These are phyloP conservation scores for Mimas tiliae DNA, from an alignment of 2,888 invertebrate species.

Conservation along the genomic window DNA sequence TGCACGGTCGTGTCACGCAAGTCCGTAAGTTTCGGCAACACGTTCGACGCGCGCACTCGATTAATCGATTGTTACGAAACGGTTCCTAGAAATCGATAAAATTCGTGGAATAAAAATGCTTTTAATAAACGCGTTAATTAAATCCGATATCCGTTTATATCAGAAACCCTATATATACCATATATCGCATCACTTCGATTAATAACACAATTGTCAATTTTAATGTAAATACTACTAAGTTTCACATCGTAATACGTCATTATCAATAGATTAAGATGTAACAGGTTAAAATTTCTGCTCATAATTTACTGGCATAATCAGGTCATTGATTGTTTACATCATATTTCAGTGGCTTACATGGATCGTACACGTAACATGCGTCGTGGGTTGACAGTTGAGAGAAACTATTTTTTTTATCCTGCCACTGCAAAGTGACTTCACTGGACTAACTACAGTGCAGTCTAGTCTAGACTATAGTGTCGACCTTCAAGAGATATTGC, in stretches of 20 bases:
- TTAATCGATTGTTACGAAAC: constrained; percentile 47
- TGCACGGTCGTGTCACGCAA: constrained; percentile 69
- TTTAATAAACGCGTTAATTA: no score
- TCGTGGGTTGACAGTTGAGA: constrained; percentile 3
- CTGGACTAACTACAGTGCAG: no score
- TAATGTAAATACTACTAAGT: background rate
- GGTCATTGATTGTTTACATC: background rate
- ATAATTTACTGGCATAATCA: background rate
- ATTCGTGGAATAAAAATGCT: constrained; percentile 33
- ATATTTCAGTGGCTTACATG: background rate
- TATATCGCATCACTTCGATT: background rate
- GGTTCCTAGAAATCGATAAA: constrained; percentile 45
- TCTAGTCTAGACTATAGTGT: no score
- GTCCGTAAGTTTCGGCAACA: constrained; percentile 59
- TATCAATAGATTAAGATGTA: no score
- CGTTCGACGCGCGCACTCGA: constrained; percentile 37
- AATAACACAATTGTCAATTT: background rate
- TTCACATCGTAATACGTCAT: no score
- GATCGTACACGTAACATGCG: background rate
- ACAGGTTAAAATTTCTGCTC: background rate
- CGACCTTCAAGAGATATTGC: no score
- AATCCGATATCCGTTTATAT: no score
- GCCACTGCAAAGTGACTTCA: no score
- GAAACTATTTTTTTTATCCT: no score
- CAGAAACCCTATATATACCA: background rate